Conservation (phyloP, 2,113 vertebrate species). For the Gallinago media region DNA sequence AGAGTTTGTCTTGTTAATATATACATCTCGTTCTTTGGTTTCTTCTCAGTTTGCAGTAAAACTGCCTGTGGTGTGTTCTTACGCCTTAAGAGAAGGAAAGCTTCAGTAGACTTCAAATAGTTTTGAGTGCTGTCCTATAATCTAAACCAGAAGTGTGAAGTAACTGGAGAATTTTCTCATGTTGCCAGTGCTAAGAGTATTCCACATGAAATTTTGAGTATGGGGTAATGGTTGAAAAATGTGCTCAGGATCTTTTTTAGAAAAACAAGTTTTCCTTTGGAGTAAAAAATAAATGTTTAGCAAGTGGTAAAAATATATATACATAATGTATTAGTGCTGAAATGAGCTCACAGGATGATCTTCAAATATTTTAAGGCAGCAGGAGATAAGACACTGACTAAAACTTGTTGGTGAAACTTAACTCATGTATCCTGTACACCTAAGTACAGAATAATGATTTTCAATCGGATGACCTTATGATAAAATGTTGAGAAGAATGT, state of each 20-base stretch:
- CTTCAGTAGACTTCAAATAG: neutral
- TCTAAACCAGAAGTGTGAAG: neutral
- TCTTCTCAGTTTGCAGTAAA: neutral
- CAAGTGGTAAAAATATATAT: neutral
- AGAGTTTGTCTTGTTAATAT: neutral
- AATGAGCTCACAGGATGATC: neutral
- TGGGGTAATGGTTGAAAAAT: neutral
- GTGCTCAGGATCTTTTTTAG: neutral
- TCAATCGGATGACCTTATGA: neutral
- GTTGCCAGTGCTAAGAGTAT: neutral
- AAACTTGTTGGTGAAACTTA: neutral
- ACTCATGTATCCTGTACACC: rapidly evolving
- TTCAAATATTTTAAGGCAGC: neutral
- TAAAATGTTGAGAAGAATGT: neutral
- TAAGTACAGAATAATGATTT: neutral
- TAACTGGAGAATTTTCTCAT: neutral
- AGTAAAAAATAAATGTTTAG: neutral
- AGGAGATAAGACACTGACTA: neutral
- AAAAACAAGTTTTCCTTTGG: neutral
- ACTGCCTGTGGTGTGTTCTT: neutral
- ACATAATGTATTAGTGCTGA: neutral
- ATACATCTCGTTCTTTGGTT: neutral
- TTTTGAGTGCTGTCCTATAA: neutral
- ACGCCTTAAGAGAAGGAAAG: neutral
- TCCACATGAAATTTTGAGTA: neutral